Percentiles rank a stretch among this genome's conserved stretches.
Evolutionary conservation across 2,113 vertebrate species (phyloP).

Genomic region (Hystrix brachyura): DNA sequence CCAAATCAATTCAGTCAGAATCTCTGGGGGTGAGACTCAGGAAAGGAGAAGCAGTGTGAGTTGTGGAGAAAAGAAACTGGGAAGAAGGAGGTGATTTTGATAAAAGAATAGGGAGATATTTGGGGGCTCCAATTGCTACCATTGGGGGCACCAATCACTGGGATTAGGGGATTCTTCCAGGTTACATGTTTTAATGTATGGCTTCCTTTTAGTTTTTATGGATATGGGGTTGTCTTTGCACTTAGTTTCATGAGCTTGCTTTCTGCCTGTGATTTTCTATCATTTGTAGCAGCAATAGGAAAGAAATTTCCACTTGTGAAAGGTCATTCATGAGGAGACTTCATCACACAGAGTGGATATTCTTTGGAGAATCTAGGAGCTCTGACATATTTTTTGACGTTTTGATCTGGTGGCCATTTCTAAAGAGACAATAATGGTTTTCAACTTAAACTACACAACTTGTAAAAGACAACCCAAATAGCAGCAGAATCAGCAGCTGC

Average conservation of each 20-base stretch:
- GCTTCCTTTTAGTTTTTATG: neutral
- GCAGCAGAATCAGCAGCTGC: neutral
- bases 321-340: neutral
- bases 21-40: neutral
- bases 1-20: neutral
- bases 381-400: neutral
- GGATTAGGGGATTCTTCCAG: neutral
- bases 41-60: neutral
- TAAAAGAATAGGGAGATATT: neutral
- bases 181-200: neutral
- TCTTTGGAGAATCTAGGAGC: neutral
- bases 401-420: constrained; percentile 2
- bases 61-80: neutral
- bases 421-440: constrained; percentile 23
- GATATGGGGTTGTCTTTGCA: neutral
- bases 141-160: neutral
- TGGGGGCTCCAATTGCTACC: neutral
- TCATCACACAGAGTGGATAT: neutral
- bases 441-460: neutral
- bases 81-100: constrained; percentile 11
- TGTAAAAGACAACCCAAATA: neutral
- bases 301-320: constrained; percentile 5
- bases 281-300: neutral
- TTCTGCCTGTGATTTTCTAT: constrained; percentile 39
- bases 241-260: neutral